Conservation (phyloP, 2,113 vertebrate genomes). For the Lepus timidus region DNA sequence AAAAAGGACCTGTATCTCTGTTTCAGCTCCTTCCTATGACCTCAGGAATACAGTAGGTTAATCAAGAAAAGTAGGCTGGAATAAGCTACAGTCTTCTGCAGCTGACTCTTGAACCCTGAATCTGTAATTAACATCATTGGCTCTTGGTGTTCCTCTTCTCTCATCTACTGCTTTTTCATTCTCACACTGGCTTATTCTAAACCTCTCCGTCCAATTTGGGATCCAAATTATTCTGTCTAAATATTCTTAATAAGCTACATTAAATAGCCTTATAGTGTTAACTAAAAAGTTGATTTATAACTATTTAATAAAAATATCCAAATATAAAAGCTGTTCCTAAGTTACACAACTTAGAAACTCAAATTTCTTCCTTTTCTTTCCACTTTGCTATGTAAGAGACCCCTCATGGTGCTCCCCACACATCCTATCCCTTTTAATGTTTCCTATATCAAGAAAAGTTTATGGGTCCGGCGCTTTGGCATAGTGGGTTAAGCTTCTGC, state of each 20-base stretch:
- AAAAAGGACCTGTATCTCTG: background rate
- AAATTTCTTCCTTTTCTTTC: background rate
- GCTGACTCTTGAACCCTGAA: background rate
- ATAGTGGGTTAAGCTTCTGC: too few relatives aligned
- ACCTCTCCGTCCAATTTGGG: background rate
- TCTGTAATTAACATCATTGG: background rate
- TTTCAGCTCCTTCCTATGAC: too few relatives aligned
- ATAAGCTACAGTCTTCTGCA: too few relatives aligned
- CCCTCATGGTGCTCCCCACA: background rate
- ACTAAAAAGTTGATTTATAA: background rate
- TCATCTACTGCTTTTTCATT: background rate
- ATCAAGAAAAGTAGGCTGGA: too few relatives aligned
- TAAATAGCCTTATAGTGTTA: background rate
- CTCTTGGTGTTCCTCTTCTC: background rate
- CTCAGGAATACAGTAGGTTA: background rate
- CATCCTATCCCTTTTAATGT: fast-evolving
- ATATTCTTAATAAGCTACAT: background rate
- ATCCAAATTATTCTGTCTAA: background rate
- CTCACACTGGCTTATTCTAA: background rate
- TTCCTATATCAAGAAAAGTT: background rate
- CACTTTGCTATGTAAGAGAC: background rate
- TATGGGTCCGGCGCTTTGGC: too few relatives aligned
- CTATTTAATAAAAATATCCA: background rate
- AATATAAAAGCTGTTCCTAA: background rate
- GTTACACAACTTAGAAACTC: background rate